Conservation (phyloP, 2,888 invertebrate species). For the Macrophya alboannulata region DNA sequence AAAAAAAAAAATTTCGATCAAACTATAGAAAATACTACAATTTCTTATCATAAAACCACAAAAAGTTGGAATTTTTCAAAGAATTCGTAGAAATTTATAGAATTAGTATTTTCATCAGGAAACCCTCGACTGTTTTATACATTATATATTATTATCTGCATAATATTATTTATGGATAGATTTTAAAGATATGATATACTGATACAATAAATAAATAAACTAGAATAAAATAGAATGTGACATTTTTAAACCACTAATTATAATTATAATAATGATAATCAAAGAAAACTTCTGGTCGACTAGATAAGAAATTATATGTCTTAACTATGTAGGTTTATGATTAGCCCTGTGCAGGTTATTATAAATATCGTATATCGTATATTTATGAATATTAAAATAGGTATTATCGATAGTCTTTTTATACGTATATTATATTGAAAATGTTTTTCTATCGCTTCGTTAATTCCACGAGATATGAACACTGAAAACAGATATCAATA, state of each 20-base stretch:
- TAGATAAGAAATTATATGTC: background rate
- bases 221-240: background rate
- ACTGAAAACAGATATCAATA: background rate
- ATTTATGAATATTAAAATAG: background rate
- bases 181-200: background rate
- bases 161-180: background rate
- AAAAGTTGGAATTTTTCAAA: too few relatives aligned
- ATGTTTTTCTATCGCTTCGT: background rate
- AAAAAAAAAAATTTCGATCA: background rate
- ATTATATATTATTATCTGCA: too few relatives aligned
- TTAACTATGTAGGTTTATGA: background rate
- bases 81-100: too few relatives aligned
- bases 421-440: background rate
- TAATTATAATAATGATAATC: background rate
- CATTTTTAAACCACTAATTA: background rate
- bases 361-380: background rate
- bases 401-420: background rate
- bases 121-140: too few relatives aligned
- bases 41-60: too few relatives aligned
- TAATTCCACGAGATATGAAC: background rate
- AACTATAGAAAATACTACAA: background rate
- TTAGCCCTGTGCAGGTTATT: background rate
- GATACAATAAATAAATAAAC: background rate
- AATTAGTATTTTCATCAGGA: too few relatives aligned
- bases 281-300: conserved; percentile 41